Base-by-base conservation (phyloP, 2,797 vertebrate species). In the Hyperoplus lanceolatus region DNA sequence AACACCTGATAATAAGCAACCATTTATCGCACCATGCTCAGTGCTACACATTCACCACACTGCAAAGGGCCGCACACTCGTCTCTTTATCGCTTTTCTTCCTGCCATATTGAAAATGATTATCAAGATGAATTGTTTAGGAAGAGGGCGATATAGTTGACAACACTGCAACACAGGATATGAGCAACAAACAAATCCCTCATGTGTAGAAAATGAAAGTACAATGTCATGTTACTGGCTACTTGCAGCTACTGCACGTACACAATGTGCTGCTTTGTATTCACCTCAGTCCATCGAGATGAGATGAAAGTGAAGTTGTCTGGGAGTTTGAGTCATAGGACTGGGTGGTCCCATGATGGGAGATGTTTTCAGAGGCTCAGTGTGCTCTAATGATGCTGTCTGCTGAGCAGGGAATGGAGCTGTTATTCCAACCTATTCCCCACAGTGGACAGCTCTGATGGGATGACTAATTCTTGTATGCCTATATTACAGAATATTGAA, bases 271-370 rank as follows among this genome's bases (percentile, higher is more conserved):
- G 81, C 77, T 91, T 86, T 86, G 83, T 79, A 87, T 90, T 85
- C 79, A 75, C 70, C 82, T 76, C 82, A 59, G 80, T 41, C 79
- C 79, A 72, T 65, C 39, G 54, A 68, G 74, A 70, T 51, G 46
- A 84, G 87, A 87, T 86, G 86, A 89, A 89, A 89, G 85, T 46
- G 62, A 81, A 85, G 65, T 69, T 83, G 83, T 88, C 90, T 87
- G 86, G 61, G 86, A 88, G 82, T 83, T 88, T 81, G 86, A 91
- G 77, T 89, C 88, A 83, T 67, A 76, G 81, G 83, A 61, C 76
- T 85, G 87, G 84, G 87, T 88, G 87, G 92, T 89, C 88, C 85
- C 87, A 54, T 67, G 81, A 75, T 78, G 79, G 78, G 79, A 80
- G 82, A 80, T 70, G 84, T 81, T 80, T 29, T 89, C 79, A 77